Evolutionary conservation across 2,888 invertebrate genomes (phyloP), one percentile per base, ranked within the genome.

Genomic region (Phyllotreta cruciferae): DNA sequence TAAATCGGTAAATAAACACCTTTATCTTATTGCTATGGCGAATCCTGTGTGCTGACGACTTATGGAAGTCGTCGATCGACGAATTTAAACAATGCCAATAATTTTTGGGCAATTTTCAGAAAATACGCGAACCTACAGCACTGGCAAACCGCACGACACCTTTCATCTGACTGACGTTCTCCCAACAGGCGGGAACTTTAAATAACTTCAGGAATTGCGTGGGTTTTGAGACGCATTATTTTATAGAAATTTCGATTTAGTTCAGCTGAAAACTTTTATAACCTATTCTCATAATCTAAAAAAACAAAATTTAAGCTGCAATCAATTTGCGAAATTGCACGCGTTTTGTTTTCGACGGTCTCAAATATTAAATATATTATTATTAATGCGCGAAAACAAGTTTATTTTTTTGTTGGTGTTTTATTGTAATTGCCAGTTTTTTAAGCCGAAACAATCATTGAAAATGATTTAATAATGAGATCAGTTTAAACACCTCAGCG

Each of bases 101-200:
- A 24, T 24, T 24, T 24, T 4, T 24, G 24, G 24, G 24, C 1
- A 24, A 24, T 24, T 24, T 24, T 24, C 24, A 35, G 42, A 38
- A 60, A 63, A 45, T 45, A 10, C 24, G 39, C 39, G n/a, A 63
- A 61, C 37, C 56, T 63, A 63, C 67, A 49, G 36, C 67, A 67
- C 65, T 67, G 67, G 58, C 53, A 38, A 56, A 9, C 9, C 56
- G 34, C 38, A 14, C 60, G 35, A 54, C 57, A 13, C 38, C 13
- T 10, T 37, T 56, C 9, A 14, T 9, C 24, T 11, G 35, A 52
- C 64, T 60, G 62, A 63, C 53, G 60, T 60, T 56, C 57, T 24
- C 34, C 34, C 24, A 11, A 53, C 36, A 44, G 62, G 63, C 56
- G 63, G 56, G 60, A 58, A 64, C 56, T 68, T 68, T 44, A 61